Percentiles rank a stretch among this genome's conserved stretches.
phyloP scores from a whole-genome alignment of 2,113 vertebrate species.

The Alexandromys fortis region DNA sequence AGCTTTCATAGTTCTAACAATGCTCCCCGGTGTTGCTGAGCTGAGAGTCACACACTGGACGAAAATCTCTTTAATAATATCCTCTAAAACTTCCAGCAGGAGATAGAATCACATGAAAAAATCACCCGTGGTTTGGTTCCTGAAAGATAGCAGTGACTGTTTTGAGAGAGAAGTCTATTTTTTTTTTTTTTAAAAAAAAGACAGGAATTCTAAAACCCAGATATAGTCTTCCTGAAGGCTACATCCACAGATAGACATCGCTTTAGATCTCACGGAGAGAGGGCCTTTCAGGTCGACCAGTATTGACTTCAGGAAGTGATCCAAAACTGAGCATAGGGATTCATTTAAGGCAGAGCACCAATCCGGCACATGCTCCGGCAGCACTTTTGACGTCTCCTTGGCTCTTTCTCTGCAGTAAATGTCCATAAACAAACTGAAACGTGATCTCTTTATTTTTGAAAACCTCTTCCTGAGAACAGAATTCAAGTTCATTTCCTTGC shows the following conservation, averaged over 20 bases:
- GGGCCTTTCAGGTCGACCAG: conserved; percentile 53
- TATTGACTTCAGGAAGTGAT: conserved; percentile 72
- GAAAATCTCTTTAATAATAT: neutral
- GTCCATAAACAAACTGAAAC: conserved; percentile 60
- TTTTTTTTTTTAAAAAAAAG: neutral
- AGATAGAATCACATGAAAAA: neutral
- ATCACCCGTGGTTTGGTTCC: conserved; percentile 25
- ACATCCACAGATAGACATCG: neutral
- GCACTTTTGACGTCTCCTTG: neutral
- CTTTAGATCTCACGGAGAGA: conserved; percentile 58
- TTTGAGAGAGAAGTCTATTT: conserved; percentile 56
- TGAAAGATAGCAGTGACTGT: conserved; percentile 39
- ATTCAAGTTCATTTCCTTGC: conserved; percentile 51
- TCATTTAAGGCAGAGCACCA: conserved; percentile 67
- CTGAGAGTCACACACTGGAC: neutral
- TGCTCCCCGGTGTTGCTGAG: neutral
- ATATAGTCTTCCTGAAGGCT: neutral
- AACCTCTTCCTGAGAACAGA: conserved; percentile 54
- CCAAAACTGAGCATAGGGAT: conserved; percentile 58
- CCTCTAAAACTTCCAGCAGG: conserved; percentile 33
- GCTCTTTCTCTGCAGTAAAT: conserved; percentile 50
- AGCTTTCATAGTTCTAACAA: neutral
- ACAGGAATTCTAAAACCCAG: conserved; percentile 38
- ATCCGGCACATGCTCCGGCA: conserved; percentile 7
- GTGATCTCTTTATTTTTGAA: conserved; percentile 52